Conservation (phyloP, 23 tunicate species). For the Ciona savignyi region DNA sequence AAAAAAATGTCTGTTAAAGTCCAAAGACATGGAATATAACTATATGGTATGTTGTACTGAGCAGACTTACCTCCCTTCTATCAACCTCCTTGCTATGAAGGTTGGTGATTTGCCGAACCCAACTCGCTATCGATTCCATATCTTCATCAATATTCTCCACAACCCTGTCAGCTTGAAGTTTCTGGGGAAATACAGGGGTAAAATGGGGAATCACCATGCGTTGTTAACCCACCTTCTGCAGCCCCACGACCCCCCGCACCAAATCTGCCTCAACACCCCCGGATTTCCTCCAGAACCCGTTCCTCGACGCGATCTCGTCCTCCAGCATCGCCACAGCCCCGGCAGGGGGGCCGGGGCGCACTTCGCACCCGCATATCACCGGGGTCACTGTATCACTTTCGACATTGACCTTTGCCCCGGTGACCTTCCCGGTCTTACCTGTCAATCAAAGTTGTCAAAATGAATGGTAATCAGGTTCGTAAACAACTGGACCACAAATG, state of each 20-base stretch:
- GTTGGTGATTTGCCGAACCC: constrained; percentile 39
- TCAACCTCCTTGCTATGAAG: constrained; percentile 63
- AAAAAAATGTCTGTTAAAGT: too few species aligned
- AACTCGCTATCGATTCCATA: constrained; percentile 61
- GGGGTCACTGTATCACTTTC: constrained; percentile 82
- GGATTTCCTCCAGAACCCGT: constrained; percentile 75
- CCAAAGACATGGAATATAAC: too few species aligned
- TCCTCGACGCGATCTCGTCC: constrained; percentile 79
- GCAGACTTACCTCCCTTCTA: constrained; percentile 49
- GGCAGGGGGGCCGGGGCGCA: constrained; percentile 69
- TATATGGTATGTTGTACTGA: too few species aligned
- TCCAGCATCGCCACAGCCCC: constrained; percentile 86
- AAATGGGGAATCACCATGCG: too few species aligned
- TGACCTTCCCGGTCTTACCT: constrained; percentile 82
- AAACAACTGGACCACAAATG: too few species aligned
- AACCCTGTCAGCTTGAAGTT: constrained; percentile 29
- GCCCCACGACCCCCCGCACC: constrained; percentile 33
- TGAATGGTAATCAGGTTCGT: too few species aligned
- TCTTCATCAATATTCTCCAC: constrained; percentile 70
- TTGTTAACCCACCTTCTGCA: constrained; percentile 55
- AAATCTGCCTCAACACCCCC: constrained; percentile 59
- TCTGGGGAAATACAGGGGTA: constrained; percentile 13
- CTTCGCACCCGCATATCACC: constrained; percentile 43
- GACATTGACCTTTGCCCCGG: constrained; percentile 69
- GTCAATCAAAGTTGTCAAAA: too few species aligned